Evolutionary conservation across 1,140 invertebrate genomes (phyloP).

Genomic region (Drosophila bifasciata): DNA sequence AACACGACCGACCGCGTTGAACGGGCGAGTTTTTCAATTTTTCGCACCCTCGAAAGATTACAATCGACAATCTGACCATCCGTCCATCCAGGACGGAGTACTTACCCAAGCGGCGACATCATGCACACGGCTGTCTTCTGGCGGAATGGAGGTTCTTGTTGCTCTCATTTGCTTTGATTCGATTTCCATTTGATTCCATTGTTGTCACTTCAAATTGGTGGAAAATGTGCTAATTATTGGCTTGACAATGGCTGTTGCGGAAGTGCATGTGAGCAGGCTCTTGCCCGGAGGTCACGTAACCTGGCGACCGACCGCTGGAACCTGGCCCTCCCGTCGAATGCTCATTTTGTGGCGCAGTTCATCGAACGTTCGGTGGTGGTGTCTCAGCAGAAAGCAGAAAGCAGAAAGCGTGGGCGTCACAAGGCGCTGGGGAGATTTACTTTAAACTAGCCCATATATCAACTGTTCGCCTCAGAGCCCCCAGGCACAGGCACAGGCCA

Average conservation of each 20-base stretch:
- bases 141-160: slow-evolving; percentile 80
- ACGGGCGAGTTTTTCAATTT: no score
- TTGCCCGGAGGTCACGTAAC: slow-evolving; percentile 24
- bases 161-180: slow-evolving; percentile 19
- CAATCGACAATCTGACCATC: not conserved
- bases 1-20: no score
- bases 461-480: slow-evolving; percentile 41
- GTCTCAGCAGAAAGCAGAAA: slow-evolving; percentile 5
- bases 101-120: slow-evolving; percentile 25
- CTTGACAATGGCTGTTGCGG: slow-evolving; percentile 23
- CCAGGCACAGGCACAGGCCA: not conserved
- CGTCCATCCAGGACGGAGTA: slow-evolving; percentile 25
- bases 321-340: no score
- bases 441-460: slow-evolving; percentile 77
- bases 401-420: slow-evolving; percentile 37
- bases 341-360: not conserved
- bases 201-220: slow-evolving; percentile 17
- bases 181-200: slow-evolving; percentile 20
- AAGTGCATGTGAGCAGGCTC: slow-evolving; percentile 2
- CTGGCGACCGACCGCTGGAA: no score
- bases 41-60: no score
- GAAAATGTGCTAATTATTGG: slow-evolving; percentile 60
- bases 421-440: slow-evolving; percentile 62
- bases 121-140: slow-evolving; percentile 83
- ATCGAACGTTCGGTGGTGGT: not conserved